Base-by-base conservation (phyloP, 2,888 invertebrate species). In the Saturnia pavonia region DNA sequence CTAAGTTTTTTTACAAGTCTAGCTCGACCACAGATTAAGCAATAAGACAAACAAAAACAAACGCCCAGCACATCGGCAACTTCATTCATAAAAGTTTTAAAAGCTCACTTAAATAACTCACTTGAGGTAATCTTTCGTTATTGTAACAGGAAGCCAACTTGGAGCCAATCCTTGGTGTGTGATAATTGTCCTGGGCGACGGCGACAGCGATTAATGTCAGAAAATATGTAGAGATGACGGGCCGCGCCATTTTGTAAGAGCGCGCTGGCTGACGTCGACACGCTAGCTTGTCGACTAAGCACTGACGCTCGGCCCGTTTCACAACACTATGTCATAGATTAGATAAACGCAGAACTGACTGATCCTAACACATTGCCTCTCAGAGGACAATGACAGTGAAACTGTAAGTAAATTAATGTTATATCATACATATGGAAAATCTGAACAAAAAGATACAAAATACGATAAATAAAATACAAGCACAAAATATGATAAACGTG, bases 111-210 rank as follows among this genome's bases (percentile, higher is more conserved):
- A 40, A 65, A 65, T 65, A 40, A 65, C 65, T 65, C 65, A 93
- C 93, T 87, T 93, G 93, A 0, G 93, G 92, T 40, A 83, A 75
- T 74, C 89, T 89, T 69, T 91, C 90, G 81, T 78, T 86, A 79
- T 87, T 89, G 82, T 92, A 91, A 78, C 93, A 93, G 14, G 91
- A 88, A 19, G 92, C 88, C 40, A 90, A 84, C 77, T 90, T 90
- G 80, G 92, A 87, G 73, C 89, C 90, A 67, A 87, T 85, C 76
- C 89, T 82, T 69, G 90, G 89, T 68, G 89, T 89, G 69, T 87
- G 83, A 76, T 87, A 86, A 80, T 87, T 84, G 79, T 91, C 89
- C 86, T 91, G 91, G 70, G 89, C 89, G 34, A 79, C 74, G 71
- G 82, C 79, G 66, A 85, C 84, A 65, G 82, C 75, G 72, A 86